Conservation (phyloP, 2,113 vertebrate species). For the Merops nubicus region DNA sequence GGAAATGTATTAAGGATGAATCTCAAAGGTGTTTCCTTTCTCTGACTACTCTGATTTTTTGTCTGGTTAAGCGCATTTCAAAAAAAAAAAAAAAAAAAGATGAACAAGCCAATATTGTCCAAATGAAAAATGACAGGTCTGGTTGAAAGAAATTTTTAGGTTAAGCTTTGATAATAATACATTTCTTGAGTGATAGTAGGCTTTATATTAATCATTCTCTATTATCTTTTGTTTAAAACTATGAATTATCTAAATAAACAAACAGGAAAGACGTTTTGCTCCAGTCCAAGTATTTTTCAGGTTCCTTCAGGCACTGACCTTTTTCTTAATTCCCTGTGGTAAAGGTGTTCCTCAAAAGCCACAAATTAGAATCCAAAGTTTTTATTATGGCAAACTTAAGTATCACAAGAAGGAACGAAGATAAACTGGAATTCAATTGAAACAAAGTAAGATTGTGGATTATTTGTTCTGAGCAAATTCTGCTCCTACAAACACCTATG, state of each 20-base stretch:
- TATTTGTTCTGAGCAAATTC: not conserved
- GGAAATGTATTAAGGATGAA: not conserved
- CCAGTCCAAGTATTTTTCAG: not conserved
- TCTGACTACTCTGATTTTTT: not conserved
- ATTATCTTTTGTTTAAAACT: not conserved
- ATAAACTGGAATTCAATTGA: not conserved
- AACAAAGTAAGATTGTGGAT: not conserved
- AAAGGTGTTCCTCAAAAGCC: not conserved
- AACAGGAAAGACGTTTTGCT: not conserved
- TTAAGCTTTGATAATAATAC: not conserved
- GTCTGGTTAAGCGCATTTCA: not conserved
- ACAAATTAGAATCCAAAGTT: not conserved
- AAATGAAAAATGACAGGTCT: conserved; percentile 15
- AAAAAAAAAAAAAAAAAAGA: conserved; percentile 24
- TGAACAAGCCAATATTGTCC: not conserved
- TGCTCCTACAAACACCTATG: not conserved
- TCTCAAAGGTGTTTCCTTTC: conserved; percentile 40
- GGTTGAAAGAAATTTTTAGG: not conserved
- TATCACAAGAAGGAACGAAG: not conserved
- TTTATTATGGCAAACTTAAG: not conserved
- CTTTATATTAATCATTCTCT: not conserved
- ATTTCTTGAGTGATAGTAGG: not conserved
- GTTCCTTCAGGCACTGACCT: not conserved
- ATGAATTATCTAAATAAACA: not conserved
- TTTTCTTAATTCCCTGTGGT: not conserved